Evolutionary conservation across 2,113 vertebrate genomes (phyloP).

Genomic region (Pimephales promelas): DNA sequence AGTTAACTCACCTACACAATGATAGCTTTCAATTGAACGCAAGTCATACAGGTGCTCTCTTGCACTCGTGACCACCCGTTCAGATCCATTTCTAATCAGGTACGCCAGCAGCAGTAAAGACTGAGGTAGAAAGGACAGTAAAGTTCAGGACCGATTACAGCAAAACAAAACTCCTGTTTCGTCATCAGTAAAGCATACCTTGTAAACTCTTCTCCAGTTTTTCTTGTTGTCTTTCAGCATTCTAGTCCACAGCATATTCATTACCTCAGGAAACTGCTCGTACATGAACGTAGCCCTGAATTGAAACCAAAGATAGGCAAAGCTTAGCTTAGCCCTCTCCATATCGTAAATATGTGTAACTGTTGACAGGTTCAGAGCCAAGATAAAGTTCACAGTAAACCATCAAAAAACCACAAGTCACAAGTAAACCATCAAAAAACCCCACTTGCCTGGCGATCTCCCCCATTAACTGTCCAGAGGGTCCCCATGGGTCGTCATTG

Average conservation of each 20-base stretch:
- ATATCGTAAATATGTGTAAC: background rate
- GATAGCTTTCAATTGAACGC: conserved; percentile 97
- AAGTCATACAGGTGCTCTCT: conserved; percentile 99
- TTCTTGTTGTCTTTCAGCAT: conserved; percentile 99
- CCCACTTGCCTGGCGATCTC: conserved; percentile 91
- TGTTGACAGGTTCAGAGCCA: background rate
- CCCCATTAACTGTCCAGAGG: conserved; percentile 96
- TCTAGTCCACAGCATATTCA: conserved; percentile 98
- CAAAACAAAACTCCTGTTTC: too few species aligned
- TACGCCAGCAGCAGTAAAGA: conserved; percentile 93
- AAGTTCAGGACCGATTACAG: background rate
- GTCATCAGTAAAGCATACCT: conserved; percentile 77
- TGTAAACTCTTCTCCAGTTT: conserved; percentile 99
- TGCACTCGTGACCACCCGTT: conserved; percentile 96
- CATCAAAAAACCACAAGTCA: conserved; percentile 56
- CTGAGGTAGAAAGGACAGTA: conserved; percentile 72
- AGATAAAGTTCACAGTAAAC: background rate
- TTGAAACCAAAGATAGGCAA: conserved; percentile 41
- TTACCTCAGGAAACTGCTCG: conserved; percentile 97
- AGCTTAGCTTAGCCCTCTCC: background rate
- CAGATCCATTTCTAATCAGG: conserved; percentile 97
- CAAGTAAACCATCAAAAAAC: conserved; percentile 53
- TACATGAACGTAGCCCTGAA: conserved; percentile 95
- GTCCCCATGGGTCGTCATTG: conserved; percentile 98
- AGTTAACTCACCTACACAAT: conserved; percentile 94